Evolutionary conservation across 2,888 invertebrate species (phyloP), one percentile per base, ranked within the genome.

Genomic region (Gortyna flavago): DNA sequence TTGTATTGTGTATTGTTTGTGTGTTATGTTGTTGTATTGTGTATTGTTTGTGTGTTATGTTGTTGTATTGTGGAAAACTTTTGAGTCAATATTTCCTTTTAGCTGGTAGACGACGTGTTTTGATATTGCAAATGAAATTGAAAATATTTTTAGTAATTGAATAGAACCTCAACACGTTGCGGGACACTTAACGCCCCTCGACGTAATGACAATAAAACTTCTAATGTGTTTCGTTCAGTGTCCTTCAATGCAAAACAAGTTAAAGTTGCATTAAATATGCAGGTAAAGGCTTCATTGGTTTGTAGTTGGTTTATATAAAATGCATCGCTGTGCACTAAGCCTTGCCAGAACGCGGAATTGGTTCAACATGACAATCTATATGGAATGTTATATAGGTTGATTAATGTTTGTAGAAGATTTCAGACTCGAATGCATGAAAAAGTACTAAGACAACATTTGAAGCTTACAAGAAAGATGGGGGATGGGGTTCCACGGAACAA

Each of bases 281-380:
- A n/a, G n/a, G n/a, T 13, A n/a, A 35, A 44, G 0, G 72, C 32
- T n/a, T 44, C 13, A 35, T n/a, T 21, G 18, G 4, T 9, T 72
- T 57, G 13, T 5, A 38, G 21, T n/a, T 21, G 32, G 7, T 16
- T 72, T 57, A 5, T 2, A 38, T 16, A 29, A 13, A 9, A 13
- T n/a, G 5, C 25, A 71, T 29, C 18, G 18, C 18, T 70, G 70
- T 44, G 13, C 32, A 61, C 51, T 61, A 66, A 29, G 29, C 66
- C 74, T 51, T 44, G 44, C n/a, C n/a, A 61, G n/a, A 61, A 44
- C 66, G 66, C 29, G 44, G 41, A 44, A 21, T 62, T 62, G 44
- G 44, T 13, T 51, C 8, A 51, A 44, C 13, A 41, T 9, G 25
- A 59, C 3, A 11, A 16, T 3, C 18, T 16, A 21, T 48, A 35